phyloP scores from a whole-genome alignment of 1,140 invertebrate genomes.

The Heliconius congener region DNA sequence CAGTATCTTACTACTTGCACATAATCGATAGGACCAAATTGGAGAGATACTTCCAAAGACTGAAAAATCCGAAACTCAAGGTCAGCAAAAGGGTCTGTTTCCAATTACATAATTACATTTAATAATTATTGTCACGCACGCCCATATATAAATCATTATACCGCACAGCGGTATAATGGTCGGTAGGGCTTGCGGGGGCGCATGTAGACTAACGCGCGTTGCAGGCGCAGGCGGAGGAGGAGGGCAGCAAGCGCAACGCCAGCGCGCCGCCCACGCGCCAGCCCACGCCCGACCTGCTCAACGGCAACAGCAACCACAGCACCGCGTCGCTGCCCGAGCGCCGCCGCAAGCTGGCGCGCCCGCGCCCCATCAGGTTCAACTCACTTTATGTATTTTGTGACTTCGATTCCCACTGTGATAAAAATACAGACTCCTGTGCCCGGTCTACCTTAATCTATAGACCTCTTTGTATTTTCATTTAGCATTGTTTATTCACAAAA shows the following conservation, averaged over 20 bases:
- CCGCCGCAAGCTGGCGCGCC: constrained; percentile 61
- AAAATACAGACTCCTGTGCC: not conserved
- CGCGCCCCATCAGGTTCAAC: constrained; percentile 49
- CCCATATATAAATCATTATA: constrained; percentile 17
- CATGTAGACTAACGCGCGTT: not conserved
- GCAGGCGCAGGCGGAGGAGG: constrained; percentile 63
- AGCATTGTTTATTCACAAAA: constrained; percentile 10
- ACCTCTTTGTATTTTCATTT: constrained; percentile 8
- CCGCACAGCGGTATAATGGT: not conserved
- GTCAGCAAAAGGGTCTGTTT: constrained; percentile 82
- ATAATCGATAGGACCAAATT: constrained; percentile 97
- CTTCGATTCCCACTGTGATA: no score
- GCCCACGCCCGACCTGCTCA: constrained; percentile 73
- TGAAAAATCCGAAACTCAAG: constrained; percentile 93
- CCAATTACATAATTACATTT: constrained; percentile 58
- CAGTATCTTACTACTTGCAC: constrained; percentile 98
- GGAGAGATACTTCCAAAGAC: constrained; percentile 96
- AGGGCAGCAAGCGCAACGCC: constrained; percentile 61
- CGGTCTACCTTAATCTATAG: constrained; percentile 4
- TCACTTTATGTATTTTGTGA: no score
- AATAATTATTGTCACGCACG: constrained; percentile 23
- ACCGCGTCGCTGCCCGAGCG: constrained; percentile 73
- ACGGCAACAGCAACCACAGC: constrained; percentile 78
- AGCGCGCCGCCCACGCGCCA: constrained; percentile 73
- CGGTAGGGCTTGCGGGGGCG: not conserved